Evolutionary conservation across 1,140 invertebrate species (phyloP).

Genomic region (Diorhabda carinulata): DNA sequence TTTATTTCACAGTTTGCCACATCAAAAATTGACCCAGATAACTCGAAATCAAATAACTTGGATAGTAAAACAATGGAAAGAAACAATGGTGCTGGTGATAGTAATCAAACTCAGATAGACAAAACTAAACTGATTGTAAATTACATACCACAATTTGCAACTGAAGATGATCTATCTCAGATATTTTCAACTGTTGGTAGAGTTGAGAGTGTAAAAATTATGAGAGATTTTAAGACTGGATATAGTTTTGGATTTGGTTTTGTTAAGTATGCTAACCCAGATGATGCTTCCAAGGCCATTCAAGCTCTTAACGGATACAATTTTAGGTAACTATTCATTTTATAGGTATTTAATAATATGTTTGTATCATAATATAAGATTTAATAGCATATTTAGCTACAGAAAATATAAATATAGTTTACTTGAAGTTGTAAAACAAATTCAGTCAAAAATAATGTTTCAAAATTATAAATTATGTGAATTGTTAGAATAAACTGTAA

Average conservation of each 20-base stretch:
- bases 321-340: constrained; percentile 34
- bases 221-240: constrained; percentile 86
- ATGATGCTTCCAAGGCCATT: constrained; percentile 84
- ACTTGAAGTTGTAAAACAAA: too few species aligned
- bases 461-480: too few species aligned
- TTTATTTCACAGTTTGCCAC: constrained; percentile 26
- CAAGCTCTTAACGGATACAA: constrained; percentile 78
- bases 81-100: constrained; percentile 37
- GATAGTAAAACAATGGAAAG: constrained; percentile 19
- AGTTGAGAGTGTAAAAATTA: constrained; percentile 85
- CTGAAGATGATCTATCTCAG: constrained; percentile 83
- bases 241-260: constrained; percentile 97
- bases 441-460: too few species aligned
- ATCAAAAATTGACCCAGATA: constrained; percentile 1
- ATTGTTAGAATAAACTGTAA: too few species aligned
- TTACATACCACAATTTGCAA: constrained; percentile 90
- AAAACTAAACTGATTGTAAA: constrained; percentile 90
- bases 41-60: neutral
- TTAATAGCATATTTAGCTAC: neutral
- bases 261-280: constrained; percentile 82
- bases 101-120: constrained; percentile 30
- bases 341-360: neutral
- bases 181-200: constrained; percentile 85
- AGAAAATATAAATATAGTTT: too few species aligned
- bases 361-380: neutral